Evolutionary conservation across 2,888 invertebrate species (phyloP).

Genomic region (Serrognathus titanus): DNA sequence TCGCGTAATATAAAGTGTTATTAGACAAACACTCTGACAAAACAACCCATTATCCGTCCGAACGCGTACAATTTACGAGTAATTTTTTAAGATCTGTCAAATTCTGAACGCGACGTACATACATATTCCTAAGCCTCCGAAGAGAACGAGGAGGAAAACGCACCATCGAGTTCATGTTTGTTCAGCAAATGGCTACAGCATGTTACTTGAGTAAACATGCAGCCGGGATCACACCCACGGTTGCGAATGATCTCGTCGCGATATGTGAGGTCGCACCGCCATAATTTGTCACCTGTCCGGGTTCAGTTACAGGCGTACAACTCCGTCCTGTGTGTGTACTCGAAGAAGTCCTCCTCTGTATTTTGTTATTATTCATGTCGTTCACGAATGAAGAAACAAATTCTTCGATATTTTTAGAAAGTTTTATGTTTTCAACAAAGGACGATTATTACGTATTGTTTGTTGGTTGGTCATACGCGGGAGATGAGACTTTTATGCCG

Average conservation of each 20-base stretch:
- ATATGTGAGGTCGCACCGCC: slow-evolving; percentile 18
- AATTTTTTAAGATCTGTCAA: too few relatives aligned
- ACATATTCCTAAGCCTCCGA: too few relatives aligned
- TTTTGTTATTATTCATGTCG: not conserved
- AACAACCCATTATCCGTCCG: too few relatives aligned
- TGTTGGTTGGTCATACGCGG: not conserved
- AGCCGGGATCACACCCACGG: slow-evolving; percentile 18
- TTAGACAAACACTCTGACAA: too few relatives aligned
- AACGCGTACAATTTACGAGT: too few relatives aligned
- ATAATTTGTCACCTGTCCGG: slow-evolving; percentile 20
- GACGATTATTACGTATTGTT: slow-evolving; percentile 5
- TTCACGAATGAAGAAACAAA: not conserved
- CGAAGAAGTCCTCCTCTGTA: not conserved
- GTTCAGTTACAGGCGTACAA: slow-evolving; percentile 6
- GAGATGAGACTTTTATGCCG: not conserved
- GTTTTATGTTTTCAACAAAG: slow-evolving; percentile 17
- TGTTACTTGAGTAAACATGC: slow-evolving; percentile 18
- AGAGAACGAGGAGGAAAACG: not conserved
- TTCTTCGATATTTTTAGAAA: slow-evolving; percentile 9
- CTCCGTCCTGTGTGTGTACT: not conserved
- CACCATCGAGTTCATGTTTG: slow-evolving; percentile 15
- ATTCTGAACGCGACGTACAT: too few relatives aligned
- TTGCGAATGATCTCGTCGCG: slow-evolving; percentile 21
- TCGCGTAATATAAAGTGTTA: too few relatives aligned
- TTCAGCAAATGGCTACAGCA: slow-evolving; percentile 18